Evolutionary conservation across 53 echinoderm and acorn worm genomes (phyloP), one percentile per base, ranked within the genome.

Genomic region (Henricia sp.): DNA sequence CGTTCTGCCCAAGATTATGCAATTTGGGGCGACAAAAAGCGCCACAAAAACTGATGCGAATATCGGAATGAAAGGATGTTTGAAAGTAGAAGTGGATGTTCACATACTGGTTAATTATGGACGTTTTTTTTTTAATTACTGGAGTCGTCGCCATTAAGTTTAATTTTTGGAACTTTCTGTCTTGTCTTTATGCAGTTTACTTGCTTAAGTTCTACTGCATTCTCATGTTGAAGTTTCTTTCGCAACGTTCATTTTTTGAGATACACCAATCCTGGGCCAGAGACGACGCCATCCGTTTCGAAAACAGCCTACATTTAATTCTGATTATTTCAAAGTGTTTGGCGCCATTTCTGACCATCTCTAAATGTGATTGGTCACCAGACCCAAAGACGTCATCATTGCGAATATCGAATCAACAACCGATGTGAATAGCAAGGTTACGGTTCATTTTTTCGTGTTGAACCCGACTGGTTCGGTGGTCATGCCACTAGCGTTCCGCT

Each of bases 401-500:
- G 65, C 86, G 35, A 53, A 44, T 6, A 62, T 80, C 2, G 60
- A 46, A 30, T 3, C 36, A 0, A 46, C 62, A 16, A 27, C 44
- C 51, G 48, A 44, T 20, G 73, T 27, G 3, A 52, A 73, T n/a
- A 51, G 68, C 60, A 72, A 84, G 17, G 66, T 82, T 23, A 64
- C 68, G 19, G 37, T 96, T 9, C 42, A 78, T 16, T 96, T 90
- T 90, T 85, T 93, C 82, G 77, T 96, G 23, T 64, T 77, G 33
- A 96, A 96, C 70, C 96, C 96, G 14, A 86, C 93, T 0, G 88
- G 89, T 2, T 93, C 96, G 17, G 39, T 30, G 5, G 50, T 57
- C 40, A 86, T 91, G 82, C 96, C 96, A 0, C 66, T 84, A 13
- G 89, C 93, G n/a, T 93, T 96, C 82, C 84, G 96, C 29, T 71